Conservation (phyloP, 1,140 invertebrate species). For the Dendrolimus punctatus region DNA sequence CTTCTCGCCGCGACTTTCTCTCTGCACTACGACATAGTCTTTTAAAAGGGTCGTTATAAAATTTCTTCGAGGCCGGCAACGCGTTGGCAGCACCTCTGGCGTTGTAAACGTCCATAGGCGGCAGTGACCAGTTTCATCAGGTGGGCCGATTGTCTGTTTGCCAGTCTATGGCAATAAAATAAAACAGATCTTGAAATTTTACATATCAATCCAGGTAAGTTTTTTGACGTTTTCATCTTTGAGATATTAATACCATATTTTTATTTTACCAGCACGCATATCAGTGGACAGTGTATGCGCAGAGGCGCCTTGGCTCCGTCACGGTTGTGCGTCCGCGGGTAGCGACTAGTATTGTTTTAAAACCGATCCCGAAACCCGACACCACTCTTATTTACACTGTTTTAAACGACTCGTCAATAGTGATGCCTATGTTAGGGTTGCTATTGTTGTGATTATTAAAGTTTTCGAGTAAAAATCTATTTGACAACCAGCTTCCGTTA, state of each 20-base stretch:
- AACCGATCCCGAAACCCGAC: slow-evolving; percentile 40
- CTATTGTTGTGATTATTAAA: neutral
- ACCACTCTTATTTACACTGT: slow-evolving; percentile 31
- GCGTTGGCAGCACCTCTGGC: too few species aligned
- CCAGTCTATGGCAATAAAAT: too few species aligned
- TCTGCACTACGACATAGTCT: too few species aligned
- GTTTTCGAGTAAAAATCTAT: neutral
- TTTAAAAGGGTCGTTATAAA: too few species aligned
- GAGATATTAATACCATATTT: too few species aligned
- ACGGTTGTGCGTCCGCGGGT: neutral
- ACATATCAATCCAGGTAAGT: too few species aligned
- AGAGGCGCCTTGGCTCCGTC: slow-evolving; percentile 25
- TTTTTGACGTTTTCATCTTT: neutral
- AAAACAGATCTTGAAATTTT: too few species aligned
- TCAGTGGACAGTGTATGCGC: slow-evolving; percentile 13
- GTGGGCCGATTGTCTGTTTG: too few species aligned
- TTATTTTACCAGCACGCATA: neutral
- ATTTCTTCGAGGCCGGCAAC: too few species aligned
- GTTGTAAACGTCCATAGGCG: too few species aligned
- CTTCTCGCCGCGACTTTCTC: too few species aligned
- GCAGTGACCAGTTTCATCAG: too few species aligned
- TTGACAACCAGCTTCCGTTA: neutral
- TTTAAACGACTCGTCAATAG: slow-evolving; percentile 40
- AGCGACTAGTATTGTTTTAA: slow-evolving; percentile 35
- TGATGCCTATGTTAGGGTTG: slow-evolving; percentile 4